Conservation (phyloP, 2,888 invertebrate genomes). For the Itoplectis maculator region DNA sequence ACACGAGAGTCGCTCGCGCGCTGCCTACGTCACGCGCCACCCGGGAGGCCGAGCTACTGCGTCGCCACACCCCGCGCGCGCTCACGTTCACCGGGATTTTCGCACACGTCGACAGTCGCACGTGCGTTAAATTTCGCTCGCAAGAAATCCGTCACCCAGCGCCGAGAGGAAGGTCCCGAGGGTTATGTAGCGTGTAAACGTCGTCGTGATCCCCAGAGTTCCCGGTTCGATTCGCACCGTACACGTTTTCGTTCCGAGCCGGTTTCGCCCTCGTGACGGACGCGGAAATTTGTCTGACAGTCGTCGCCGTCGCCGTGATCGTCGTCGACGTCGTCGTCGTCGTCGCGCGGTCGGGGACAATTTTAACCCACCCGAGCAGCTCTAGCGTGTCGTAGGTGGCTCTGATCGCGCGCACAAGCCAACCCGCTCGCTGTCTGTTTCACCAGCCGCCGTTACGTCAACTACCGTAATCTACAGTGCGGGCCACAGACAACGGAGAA, state of each 20-base stretch:
- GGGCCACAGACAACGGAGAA: conserved; percentile 3
- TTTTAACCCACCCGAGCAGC: conserved; percentile 36
- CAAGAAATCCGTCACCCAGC: neutral
- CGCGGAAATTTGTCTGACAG: neutral
- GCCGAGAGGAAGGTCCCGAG: neutral
- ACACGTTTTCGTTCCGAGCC: neutral
- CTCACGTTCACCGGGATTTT: conserved; percentile 42
- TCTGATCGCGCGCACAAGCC: conserved; percentile 52
- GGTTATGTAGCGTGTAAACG: neutral
- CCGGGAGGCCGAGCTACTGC: conserved; percentile 45
- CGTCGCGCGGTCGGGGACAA: neutral
- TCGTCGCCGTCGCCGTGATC: neutral
- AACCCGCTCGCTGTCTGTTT: neutral
- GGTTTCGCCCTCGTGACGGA: neutral
- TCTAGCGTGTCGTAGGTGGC: conserved; percentile 65
- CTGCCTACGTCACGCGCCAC: conserved; percentile 49
- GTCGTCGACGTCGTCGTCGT: neutral
- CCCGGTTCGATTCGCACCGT: neutral
- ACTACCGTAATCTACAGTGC: conserved; percentile 41
- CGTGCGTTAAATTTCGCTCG: conserved; percentile 44
- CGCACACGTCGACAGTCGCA: conserved; percentile 49
- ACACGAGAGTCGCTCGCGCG: conserved; percentile 7
- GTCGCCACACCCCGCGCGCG: conserved; percentile 64
- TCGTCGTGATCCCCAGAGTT: too few relatives aligned
- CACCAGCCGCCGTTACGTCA: conserved; percentile 48